phyloP scores from a whole-genome alignment of 2,797 vertebrate species.

The Rhadinocentrus ornatus region DNA sequence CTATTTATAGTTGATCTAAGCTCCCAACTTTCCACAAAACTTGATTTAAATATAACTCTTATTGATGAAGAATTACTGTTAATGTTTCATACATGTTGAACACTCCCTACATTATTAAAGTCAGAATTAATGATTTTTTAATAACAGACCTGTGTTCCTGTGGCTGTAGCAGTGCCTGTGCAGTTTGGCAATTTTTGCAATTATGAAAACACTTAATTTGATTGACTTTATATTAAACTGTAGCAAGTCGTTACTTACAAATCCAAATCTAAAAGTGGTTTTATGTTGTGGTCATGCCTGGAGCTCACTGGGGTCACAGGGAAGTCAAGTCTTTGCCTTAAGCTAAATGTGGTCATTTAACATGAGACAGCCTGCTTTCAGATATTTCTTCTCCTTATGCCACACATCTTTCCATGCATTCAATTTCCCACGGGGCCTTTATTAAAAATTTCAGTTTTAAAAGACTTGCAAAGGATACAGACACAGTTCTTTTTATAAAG shows the following conservation, averaged over 20 bases:
- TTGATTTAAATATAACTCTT: not conserved
- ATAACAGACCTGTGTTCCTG: constrained; percentile 2
- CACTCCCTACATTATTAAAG: not conserved
- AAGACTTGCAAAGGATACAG: not conserved
- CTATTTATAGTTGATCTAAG: not conserved
- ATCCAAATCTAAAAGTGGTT: constrained; percentile 11
- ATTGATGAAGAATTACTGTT: too few species aligned
- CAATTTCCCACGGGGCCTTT: not conserved
- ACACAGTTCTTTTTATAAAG: not conserved
- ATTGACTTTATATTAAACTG: constrained; percentile 41
- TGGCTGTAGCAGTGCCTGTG: constrained; percentile 11
- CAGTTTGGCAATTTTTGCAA: constrained; percentile 26
- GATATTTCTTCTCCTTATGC: not conserved
- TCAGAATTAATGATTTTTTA: not conserved
- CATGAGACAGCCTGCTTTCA: constrained; percentile 39
- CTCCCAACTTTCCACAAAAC: not conserved
- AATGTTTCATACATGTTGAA: not conserved
- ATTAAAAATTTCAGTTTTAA: not conserved
- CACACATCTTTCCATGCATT: constrained; percentile 2
- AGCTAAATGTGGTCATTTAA: constrained; percentile 27
- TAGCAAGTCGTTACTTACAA: constrained; percentile 24
- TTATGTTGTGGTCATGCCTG: constrained; percentile 50
- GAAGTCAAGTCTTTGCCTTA: constrained; percentile 34
- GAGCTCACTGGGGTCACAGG: constrained; percentile 45
- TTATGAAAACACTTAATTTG: constrained; percentile 36